Evolutionary conservation across 2,797 vertebrate genomes (phyloP), one percentile per base, ranked within the genome.

Genomic region (Graptemys geographica): DNA sequence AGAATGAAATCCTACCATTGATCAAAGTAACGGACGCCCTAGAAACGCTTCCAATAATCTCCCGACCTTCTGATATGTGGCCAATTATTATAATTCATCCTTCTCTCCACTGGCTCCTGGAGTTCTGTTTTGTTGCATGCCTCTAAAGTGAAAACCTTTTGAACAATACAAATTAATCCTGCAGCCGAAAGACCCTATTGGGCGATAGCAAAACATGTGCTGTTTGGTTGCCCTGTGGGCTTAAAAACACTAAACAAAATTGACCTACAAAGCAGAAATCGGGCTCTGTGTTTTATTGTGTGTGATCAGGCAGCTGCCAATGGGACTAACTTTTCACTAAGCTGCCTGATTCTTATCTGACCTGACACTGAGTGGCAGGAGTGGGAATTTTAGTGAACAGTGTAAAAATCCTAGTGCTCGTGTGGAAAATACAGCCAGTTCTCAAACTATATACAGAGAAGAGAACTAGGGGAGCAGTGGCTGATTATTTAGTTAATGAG

Each of bases 331-430:
- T 94, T 93, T 83, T 57, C 92, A 76, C 78, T 44, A 10, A 78
- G 49, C 51, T 1, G 47, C 92, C 86, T 76, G 18, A 88, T 88
- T 89, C 85, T 94, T 90, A 96, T 96, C 92, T 65, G 92, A 94
- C 57, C 87, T 97, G 97, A 98, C 94, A 89, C 76, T 98, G 98
- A 98, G 85, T 97, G 97, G 90, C 97, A 97, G 89, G 83, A 96
- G 96, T 94, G 94, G 89, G 95, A 98, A 97, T 98, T 87, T 96
- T 93, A 94, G 96, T 79, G 97, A 97, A 90, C 91, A 93, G 55
- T 96, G 98, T 97, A 95, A 94, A 97, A 94, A 93, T 84, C 91
- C 52, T 47, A 76, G 84, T 90, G 82, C 92, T 78, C 3, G 89
- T 18, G 0, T 33, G 79, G 83, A 79, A 90, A 51, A 94, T 84